Evolutionary conservation across 2,797 vertebrate genomes (phyloP).

Genomic region (Alosa sapidissima): DNA sequence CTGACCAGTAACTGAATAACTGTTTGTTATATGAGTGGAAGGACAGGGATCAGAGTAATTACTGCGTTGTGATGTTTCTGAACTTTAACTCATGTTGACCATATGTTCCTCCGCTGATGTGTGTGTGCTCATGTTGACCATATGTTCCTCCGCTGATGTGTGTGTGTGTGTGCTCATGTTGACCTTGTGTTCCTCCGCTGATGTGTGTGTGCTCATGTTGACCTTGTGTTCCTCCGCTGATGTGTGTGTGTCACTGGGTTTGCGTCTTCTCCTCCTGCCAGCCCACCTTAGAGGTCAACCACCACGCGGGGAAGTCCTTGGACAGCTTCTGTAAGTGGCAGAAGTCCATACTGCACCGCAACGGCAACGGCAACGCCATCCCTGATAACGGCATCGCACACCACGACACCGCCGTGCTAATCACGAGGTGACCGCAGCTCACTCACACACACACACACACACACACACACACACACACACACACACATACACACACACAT

Average conservation of each 20-base stretch:
- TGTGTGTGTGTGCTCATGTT: not conserved
- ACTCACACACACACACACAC: not conserved
- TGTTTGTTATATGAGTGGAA: too few species aligned
- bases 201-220: not conserved
- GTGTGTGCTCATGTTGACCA: too few species aligned
- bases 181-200: not conserved
- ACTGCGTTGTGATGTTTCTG: too few species aligned
- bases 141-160: too few species aligned
- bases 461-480: slow-evolving; percentile 20
- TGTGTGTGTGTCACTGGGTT: not conserved
- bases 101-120: too few species aligned
- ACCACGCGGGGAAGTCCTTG: slow-evolving; percentile 94
- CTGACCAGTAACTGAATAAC: too few species aligned
- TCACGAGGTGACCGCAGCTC: slow-evolving; percentile 84
- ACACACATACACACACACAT: slow-evolving; percentile 23
- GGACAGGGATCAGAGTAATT: too few species aligned
- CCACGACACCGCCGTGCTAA: slow-evolving; percentile 95
- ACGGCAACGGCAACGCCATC: slow-evolving; percentile 91
- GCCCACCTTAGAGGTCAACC: slow-evolving; percentile 95
- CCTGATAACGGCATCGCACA: slow-evolving; percentile 94
- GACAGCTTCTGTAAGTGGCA: slow-evolving; percentile 99
- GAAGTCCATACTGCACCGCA: slow-evolving; percentile 92
- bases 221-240: not conserved
- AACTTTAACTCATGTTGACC: too few species aligned
- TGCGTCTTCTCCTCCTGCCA: slow-evolving; percentile 55